Evolutionary conservation across 2,888 invertebrate species (phyloP), one percentile per base, ranked within the genome.

Genomic region (Malacosoma neustria): DNA sequence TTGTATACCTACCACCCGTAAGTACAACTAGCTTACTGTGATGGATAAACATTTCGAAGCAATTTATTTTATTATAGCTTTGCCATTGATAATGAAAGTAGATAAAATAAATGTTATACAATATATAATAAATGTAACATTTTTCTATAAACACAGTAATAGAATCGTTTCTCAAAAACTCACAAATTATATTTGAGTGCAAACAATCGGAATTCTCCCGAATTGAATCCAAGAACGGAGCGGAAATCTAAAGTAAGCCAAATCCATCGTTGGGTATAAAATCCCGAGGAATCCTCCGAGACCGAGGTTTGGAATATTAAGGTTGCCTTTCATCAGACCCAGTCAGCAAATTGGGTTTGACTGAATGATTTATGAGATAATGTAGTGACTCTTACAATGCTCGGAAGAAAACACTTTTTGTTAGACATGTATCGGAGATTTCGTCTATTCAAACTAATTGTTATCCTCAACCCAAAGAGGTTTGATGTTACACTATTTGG

Each of bases 321-420:
- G 45, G 51, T 49, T 42, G 54, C 62, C 57, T 67, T 69, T 67
- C 67, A 69, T 67, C 67, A 66, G 61, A 53, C 58, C 47, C 49
- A 54, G 53, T 53, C 56, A 60, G 61, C 67, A 64, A 69, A 67
- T 66, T 66, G 64, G 61, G 66, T 60, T 54, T 53, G 52, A 49
- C 54, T 62, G 67, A 64, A 66, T 69, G 67, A 69, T 69, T 69
- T 67, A 69, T 62, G 64, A 60, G 60, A 46, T 52, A 59, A 62
- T 62, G 57, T 61, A 56, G 54, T 44, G 48, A 46, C 51, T 48
- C 46, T 46, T 46, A 42, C 56, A 55, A 57, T 57, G 48, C 42
- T 38, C 37, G 40, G 40, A 39, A 46, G 45, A 40, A 46, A 22
- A 22, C 22, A 9, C 22, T 4, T 22, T 7, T 22, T 22, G 6